A percentile compares a stretch with the other conserved stretches of the same genome.
phyloP scores from a whole-genome alignment of 2,888 invertebrate genomes.

The Eudemis profundana region DNA sequence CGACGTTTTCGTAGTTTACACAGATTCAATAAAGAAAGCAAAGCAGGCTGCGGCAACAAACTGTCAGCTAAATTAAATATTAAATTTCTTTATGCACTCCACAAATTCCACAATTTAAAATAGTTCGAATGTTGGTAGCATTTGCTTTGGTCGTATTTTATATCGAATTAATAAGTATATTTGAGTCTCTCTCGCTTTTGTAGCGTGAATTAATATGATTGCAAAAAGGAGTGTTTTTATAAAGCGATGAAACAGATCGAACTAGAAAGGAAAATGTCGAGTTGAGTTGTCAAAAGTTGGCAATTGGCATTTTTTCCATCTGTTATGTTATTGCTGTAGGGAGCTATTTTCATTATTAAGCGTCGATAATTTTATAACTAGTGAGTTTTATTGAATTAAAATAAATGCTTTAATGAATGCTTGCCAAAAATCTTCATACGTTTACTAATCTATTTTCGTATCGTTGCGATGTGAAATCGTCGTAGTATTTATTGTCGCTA shows the following conservation, averaged over 20 bases:
- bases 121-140: not conserved
- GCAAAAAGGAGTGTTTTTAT: not conserved
- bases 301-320: slow-evolving; percentile 78
- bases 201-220: not conserved
- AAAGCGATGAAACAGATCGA: slow-evolving; percentile 25
- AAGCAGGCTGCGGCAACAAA: no score
- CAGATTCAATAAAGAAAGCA: not conserved
- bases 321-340: slow-evolving; percentile 70
- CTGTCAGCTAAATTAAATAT: no score
- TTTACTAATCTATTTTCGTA: slow-evolving; percentile 37
- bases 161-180: slow-evolving; percentile 1
- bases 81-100: no score
- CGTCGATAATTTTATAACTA: slow-evolving; percentile 45
- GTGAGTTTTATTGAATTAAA: slow-evolving; percentile 40
- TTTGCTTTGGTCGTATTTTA: not conserved
- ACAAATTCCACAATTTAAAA: not conserved
- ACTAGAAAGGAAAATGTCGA: slow-evolving; percentile 41
- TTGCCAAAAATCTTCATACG: slow-evolving; percentile 38
- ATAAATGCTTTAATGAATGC: slow-evolving; percentile 18
- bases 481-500: slow-evolving; percentile 31
- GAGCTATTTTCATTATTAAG: slow-evolving; percentile 62
- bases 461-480: slow-evolving; percentile 14
- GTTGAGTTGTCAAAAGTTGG: slow-evolving; percentile 77
- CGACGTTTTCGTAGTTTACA: slow-evolving; percentile 29
- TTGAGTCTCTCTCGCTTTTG: not conserved